Conservation (phyloP, 2,797 vertebrate genomes). For the Chaetodon trifasciatus region DNA sequence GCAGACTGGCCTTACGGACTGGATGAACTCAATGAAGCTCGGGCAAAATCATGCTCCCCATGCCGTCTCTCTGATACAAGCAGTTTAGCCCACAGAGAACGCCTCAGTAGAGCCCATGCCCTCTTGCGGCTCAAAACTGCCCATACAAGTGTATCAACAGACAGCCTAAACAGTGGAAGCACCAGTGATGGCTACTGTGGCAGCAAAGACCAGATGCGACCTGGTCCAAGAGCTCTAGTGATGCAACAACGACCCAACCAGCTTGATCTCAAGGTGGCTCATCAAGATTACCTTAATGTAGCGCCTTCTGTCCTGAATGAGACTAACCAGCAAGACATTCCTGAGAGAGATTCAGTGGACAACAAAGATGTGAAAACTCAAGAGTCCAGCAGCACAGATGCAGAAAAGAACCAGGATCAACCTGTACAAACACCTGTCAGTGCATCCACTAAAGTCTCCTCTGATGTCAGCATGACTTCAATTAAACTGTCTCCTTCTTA, state of each 20-base stretch:
- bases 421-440: constrained; percentile 75
- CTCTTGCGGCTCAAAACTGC: constrained; percentile 91
- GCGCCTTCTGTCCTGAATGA: constrained; percentile 48
- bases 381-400: constrained; percentile 74
- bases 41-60: constrained; percentile 93
- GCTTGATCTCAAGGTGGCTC: constrained; percentile 91
- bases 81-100: constrained; percentile 86
- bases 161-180: constrained; percentile 96
- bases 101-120: constrained; percentile 87
- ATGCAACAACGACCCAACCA: constrained; percentile 91
- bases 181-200: constrained; percentile 93
- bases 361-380: constrained; percentile 74
- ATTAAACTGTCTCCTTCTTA: constrained; percentile 97
- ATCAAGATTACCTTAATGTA: constrained; percentile 76
- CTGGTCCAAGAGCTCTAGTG: constrained; percentile 82
- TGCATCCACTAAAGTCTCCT: constrained; percentile 83
- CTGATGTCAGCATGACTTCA: constrained; percentile 89
- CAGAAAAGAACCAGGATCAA: constrained; percentile 84
- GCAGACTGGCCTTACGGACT: constrained; percentile 92
- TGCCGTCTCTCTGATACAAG: constrained; percentile 89
- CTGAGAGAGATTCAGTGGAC: constrained; percentile 85
- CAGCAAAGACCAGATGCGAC: constrained; percentile 90
- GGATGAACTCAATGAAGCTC: constrained; percentile 90
- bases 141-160: constrained; percentile 93
- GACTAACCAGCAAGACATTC: constrained; percentile 77